Base-by-base conservation (phyloP, 1,140 invertebrate species). In the Drosophila ambigua region DNA sequence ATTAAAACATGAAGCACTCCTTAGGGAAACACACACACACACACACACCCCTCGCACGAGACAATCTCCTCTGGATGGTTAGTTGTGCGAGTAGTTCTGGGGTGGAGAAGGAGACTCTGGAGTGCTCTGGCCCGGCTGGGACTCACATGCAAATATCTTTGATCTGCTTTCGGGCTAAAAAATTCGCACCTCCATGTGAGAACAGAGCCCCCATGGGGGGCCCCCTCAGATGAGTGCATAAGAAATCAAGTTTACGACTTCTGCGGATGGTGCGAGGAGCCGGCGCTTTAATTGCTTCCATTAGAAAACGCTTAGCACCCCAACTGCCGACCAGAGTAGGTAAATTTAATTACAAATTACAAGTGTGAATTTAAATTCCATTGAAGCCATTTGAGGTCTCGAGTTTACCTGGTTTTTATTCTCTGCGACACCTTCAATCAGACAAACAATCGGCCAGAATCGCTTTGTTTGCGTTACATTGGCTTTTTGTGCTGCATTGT, bases 141-240 rank as follows among this genome's bases (percentile, higher is more conserved):
- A 61, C 57, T 58, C 11, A 13, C 35, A 77, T 85, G 81, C 81
- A 87, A 82, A 87, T 82, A 87, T 85, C 78, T 75, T 87, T 78
- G 82, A 88, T 88, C 82, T 87, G 65, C 69, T 82, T 68, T 78
- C 77, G 46, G 57, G 72, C 59, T 55, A 49, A 74, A 76, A 76
- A 87, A 82, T 87, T 85, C 83, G 83, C 82, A 87, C 82, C 82
- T 85, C 35, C 53, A 69, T 74, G 77, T 77, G 61, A 65, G 69
- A 77, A 80, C 72, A 74, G 74, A 66, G 53, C 69, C 41, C 54
- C 53, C 72, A 65, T 74, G 46, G 53, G 72, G 61, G 23, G 4
- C 23, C 46, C 52, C n/a, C 6, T 6, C 24, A 43, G 23, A 43
- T 64, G 52, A 39, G 54, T 74, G 72, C 61, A 74, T 65, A 66